Evolutionary conservation across 2,797 vertebrate genomes (phyloP).

Genomic region (Acestrorhynchus altus): DNA sequence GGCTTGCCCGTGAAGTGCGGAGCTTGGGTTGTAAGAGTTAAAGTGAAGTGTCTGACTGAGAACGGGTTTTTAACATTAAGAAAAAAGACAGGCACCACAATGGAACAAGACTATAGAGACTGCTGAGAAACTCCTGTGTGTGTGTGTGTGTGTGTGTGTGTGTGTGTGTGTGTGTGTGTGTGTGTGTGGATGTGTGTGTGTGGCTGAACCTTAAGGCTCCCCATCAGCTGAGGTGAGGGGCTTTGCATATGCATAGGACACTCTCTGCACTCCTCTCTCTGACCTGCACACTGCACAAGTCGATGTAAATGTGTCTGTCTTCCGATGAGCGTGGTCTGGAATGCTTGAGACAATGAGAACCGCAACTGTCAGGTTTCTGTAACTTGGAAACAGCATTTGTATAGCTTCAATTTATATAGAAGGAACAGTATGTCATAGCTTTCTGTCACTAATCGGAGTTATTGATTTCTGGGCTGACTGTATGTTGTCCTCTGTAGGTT

Average conservation of each 20-base stretch:
- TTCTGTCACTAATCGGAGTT: conserved; percentile 8
- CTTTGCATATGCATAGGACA: conserved; percentile 48
- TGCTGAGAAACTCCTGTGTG: conserved; percentile 16
- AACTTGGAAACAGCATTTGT: background rate
- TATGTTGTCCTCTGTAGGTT: conserved; percentile 7
- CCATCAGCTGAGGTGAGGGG: conserved; percentile 40
- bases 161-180: background rate
- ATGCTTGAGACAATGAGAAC: conserved; percentile 16
- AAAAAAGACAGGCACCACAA: no score
- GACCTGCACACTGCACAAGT: conserved; percentile 27
- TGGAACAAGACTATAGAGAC: conserved; percentile 3
- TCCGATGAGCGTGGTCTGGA: conserved; percentile 11
- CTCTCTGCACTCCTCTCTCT: background rate
- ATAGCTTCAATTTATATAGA: background rate
- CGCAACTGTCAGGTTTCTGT: background rate
- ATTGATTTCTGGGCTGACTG: conserved; percentile 18
- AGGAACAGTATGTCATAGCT: background rate
- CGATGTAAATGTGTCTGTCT: conserved; percentile 35
- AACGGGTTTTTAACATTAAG: no score
- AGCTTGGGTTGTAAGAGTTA: no score
- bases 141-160: no score
- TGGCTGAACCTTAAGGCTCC: conserved; percentile 18
- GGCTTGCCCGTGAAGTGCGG: no score
- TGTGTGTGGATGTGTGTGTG: background rate
- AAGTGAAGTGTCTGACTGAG: no score